Base-by-base conservation (phyloP, 2,797 vertebrate genomes). In the Spheniscus humboldti region DNA sequence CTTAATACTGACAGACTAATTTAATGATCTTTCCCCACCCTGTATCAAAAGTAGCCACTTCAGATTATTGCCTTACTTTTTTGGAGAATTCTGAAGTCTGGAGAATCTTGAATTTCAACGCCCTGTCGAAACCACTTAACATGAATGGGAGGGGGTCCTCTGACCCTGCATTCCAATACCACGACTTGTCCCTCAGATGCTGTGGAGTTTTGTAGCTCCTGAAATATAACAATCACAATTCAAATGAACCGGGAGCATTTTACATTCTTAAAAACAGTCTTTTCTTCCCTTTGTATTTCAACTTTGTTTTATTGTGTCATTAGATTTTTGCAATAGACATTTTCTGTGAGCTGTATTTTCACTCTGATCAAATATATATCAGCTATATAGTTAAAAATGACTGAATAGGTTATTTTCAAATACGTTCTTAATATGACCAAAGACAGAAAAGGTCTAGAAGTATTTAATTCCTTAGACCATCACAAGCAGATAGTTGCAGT, bases 21-120 rank as follows among this genome's bases (percentile, higher is more conserved):
- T 69, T 63, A 1, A 64, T 5, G 2, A 57, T 64, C 48, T 82
- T 73, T 81, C 73, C 31, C n/a, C 22, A 77, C 13, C 28, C 31
- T 4, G 1, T 69, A 63, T 52, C 59, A 79, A 37, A 93, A 84
- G 18, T 41, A 81, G 43, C 18, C 12, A 30, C 67, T 81, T 94
- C 55, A 69, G 39, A 86, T 85, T 81, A 63, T 13, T 83, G 68
- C 55, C 98, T 98, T 98, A 99, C 99, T 99, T 98, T 99, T 99
- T 95, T 99, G 99, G n/a, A 99, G 98, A 96, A 99, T 98, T 57
- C 99, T 98, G 96, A 99, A 99, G 96, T 99, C 99, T 2, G 99
- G 99, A 10, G 99, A 99, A 97, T 99, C 99, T 89, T 99, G 98
- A 97, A 99, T 99, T 98, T 99, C 99, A 57, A 98, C 94, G 9